These are phyloP conservation scores for Drepana arcuata DNA, from an alignment of 1,140 invertebrate genomes.

Conservation along the genomic window DNA sequence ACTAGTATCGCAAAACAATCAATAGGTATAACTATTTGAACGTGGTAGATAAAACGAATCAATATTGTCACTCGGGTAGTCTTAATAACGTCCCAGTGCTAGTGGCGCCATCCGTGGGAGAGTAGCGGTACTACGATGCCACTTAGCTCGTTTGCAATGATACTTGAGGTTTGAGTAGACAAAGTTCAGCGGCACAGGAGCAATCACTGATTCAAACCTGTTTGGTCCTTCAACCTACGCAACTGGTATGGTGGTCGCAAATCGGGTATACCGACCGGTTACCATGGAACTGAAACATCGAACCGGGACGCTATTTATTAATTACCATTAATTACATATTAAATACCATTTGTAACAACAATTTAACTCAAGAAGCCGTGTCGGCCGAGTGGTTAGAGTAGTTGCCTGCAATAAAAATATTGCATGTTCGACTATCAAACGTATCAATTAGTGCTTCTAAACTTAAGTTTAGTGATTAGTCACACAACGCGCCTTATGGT, in stretches of 20 bases:
- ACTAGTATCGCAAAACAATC: constrained; percentile 35
- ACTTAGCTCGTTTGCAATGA: not conserved
- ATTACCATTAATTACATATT: too few species aligned
- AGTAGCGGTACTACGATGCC: constrained; percentile 27
- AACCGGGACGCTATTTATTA: too few species aligned
- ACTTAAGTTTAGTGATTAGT: too few species aligned
- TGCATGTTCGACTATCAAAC: too few species aligned
- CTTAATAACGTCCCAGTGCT: constrained; percentile 7
- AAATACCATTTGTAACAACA: too few species aligned
- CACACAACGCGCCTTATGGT: too few species aligned
- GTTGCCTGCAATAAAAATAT: too few species aligned
- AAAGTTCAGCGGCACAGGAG: constrained; percentile 13
- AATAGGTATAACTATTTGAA: constrained; percentile 43
- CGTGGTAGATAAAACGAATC: constrained; percentile 37
- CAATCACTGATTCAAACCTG: constrained; percentile 11
- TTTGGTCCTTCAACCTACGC: constrained; percentile 12
- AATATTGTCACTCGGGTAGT: constrained; percentile 19
- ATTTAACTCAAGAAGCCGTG: too few species aligned
- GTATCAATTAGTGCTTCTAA: too few species aligned
- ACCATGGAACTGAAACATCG: too few species aligned
- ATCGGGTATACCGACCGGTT: too few species aligned
- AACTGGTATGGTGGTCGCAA: constrained; percentile 12
- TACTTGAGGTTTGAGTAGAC: constrained; percentile 11
- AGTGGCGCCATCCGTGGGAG: constrained; percentile 42
- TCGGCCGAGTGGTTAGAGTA: too few species aligned